phyloP scores from a whole-genome alignment of 1,140 invertebrate genomes.

The Eriocheir sinensis region DNA sequence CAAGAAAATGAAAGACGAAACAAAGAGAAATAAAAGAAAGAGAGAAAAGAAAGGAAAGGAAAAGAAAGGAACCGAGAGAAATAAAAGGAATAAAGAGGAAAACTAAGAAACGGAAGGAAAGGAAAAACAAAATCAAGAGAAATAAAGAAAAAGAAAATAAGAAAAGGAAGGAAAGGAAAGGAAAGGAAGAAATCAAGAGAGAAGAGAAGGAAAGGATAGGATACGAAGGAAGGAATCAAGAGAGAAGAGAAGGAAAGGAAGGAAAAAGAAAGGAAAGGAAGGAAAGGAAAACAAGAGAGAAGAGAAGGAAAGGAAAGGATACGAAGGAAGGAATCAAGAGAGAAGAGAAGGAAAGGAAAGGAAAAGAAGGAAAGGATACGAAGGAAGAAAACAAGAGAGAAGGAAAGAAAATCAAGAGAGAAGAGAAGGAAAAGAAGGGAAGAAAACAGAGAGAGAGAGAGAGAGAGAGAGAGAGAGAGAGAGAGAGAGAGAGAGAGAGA shows the following conservation, averaged over 20 bases:
- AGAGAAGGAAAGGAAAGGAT: not conserved
- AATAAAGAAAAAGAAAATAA: not conserved
- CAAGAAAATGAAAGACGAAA: too few relatives aligned
- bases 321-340: not conserved
- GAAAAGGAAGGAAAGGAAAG: not conserved
- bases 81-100: not conserved
- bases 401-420: too few relatives aligned
- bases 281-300: not conserved
- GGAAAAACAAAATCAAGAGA: not conserved
- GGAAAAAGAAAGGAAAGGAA: too few relatives aligned
- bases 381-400: too few relatives aligned
- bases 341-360: too few relatives aligned
- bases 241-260: too few relatives aligned
- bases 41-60: not conserved
- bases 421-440: not conserved
- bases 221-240: too few relatives aligned
- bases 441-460: not conserved
- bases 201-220: too few relatives aligned
- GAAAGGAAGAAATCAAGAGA: not conserved
- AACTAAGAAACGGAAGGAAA: not conserved
- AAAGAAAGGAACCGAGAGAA: constrained; percentile 30
- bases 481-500: not conserved
- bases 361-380: too few relatives aligned
- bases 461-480: constrained; percentile 47
- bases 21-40: too few relatives aligned